Base-by-base conservation (phyloP, 2,797 vertebrate genomes). In the Lepilemur ruficaudatus region DNA sequence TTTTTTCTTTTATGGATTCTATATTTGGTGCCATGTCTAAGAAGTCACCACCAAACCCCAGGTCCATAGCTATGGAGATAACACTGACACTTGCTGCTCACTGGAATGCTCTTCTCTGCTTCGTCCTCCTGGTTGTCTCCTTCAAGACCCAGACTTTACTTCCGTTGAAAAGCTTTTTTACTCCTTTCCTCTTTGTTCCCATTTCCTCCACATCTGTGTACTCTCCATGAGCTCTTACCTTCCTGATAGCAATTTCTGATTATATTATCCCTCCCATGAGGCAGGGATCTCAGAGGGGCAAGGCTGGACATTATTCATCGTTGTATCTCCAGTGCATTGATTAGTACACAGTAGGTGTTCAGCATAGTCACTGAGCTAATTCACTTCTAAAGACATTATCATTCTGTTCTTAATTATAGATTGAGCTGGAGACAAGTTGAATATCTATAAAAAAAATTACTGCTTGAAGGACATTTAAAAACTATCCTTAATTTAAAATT, bases 391-490 rank as follows among this genome's bases (percentile, higher is more conserved):
- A 75, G 30, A 23, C 14, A 70, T 87, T 80, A 30, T 59, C 43
- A 38, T 82, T 85, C 59, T 75, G 14, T 87, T 9, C 20, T 85
- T 92, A 78, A 92, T 81, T 86, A 59, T 43, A 2, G n/a, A 18
- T 86, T 67, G 15, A 35, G 20, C 15, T 95, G 2, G 55, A 35
- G 25, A 92, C 28, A 93, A 30, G 69, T 87, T 95, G 70, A 83
- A 23, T 59, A 70, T 72, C 61, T 89, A 20, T 83, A 43, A 75
- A 84, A 78, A 57, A 32, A 32, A 18, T 63, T 86, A 63, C 90
- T 90, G 28, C 41, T 87, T 72, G 35, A 90, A 95, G 43, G n/a
- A 32, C 52, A 85, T 89, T 92, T 94, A 30, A 86, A 78, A 78
- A 22, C 46, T 72, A 28, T 81, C 50, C 30, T 94, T 43, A 79